Base-by-base conservation (phyloP, 2,888 invertebrate species). In the Dexiosoma caninum region DNA sequence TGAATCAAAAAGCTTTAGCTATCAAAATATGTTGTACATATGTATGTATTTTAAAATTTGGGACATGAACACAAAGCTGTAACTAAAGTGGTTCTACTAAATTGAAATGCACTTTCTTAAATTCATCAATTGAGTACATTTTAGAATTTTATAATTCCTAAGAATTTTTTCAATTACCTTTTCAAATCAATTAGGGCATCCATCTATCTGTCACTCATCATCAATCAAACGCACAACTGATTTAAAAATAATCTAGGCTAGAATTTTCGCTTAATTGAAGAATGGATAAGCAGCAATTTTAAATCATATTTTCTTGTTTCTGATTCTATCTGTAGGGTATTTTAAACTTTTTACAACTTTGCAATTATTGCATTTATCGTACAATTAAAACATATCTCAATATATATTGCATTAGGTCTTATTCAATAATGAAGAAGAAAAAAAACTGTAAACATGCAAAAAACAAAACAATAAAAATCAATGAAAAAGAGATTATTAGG, bases 191-290 rank as follows among this genome's bases (percentile, higher is more conserved):
- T 44, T 72, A 53, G 37, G 4, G 32, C 72, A 62, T 35, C 14
- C 35, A 49, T 2, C 4, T 0, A 46, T 14, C 2, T 32, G 27
- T 44, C 19, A 51, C 14, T 35, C 46, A 69, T 46, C 44, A 23
- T 14, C 37, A 53, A 30, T 16, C 0, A 30, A 16, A 30, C 14
- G 32, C 2, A 10, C 53, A 46, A 14, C 12, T 51, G 35, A 1
- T 51, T 23, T 27, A n/a, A 32, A 27, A 19, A 60, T 59, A 70
- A 77, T 57, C 55, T 70, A 21, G 77, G 46, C 16, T 55, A 64
- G 32, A 55, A 42, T 44, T 66, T 67, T 51, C 67, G 9, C n/a
- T 76, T 35, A 67, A 67, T 76, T 76, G 14, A 67, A 44, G 35
- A 44, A 5, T 21, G n/a, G n/a, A 35, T 19, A 62, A 53, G n/a